Conservation (phyloP, 2,888 invertebrate genomes). For the Spisula solida region DNA sequence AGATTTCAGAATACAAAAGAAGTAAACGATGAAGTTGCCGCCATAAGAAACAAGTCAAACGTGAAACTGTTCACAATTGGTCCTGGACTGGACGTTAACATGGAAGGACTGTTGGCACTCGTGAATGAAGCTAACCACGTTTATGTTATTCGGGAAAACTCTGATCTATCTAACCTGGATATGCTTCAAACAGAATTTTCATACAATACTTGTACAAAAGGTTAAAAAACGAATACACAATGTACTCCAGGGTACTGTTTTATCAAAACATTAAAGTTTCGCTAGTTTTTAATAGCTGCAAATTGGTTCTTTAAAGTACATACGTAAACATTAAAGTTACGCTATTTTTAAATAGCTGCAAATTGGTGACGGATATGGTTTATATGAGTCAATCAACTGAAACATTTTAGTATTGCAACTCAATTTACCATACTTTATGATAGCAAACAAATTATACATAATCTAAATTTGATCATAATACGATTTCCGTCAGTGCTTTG, state of each 20-base stretch:
- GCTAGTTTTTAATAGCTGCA: neutral
- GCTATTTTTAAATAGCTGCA: too few species aligned
- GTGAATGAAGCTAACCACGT: slow-evolving; percentile 33
- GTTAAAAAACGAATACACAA: neutral
- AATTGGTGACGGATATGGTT: too few species aligned
- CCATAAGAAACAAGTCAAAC: neutral
- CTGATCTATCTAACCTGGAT: slow-evolving; percentile 22
- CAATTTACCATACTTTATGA: too few species aligned
- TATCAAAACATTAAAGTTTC: neutral
- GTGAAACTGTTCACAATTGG: slow-evolving; percentile 28
- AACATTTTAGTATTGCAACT: too few species aligned
- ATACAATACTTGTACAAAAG: slow-evolving; percentile 24
- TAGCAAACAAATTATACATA: too few species aligned
- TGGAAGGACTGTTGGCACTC: slow-evolving; percentile 27
- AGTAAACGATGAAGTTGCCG: neutral
- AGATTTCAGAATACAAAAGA: slow-evolving; percentile 11
- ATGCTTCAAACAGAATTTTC: slow-evolving; percentile 32
- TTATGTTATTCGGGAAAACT: slow-evolving; percentile 7
- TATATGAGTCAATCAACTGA: too few species aligned
- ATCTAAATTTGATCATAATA: too few species aligned
- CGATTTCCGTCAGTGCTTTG: too few species aligned
- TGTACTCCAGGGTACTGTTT: neutral
- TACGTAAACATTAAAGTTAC: too few species aligned
- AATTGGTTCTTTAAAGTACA: neutral
- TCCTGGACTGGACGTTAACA: slow-evolving; percentile 23